Evolutionary conservation across 1,140 invertebrate genomes (phyloP).

Genomic region (Trichogramma pretiosum): DNA sequence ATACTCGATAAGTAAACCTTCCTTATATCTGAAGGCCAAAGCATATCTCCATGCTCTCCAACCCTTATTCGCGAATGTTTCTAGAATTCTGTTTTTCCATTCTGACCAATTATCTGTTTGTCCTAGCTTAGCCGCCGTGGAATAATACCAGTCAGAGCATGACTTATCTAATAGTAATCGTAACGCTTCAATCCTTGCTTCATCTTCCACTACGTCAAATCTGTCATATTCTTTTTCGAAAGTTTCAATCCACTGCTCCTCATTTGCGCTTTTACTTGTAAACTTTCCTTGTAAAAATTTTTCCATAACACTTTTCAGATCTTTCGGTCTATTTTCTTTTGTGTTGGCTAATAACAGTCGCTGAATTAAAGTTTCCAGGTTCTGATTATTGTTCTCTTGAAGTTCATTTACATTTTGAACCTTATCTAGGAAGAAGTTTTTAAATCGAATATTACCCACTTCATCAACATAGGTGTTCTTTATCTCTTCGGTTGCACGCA

Average conservation of each 20-base stretch:
- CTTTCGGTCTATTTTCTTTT: not conserved
- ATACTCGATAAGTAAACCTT: not conserved
- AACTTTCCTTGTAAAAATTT: slow-evolving; percentile 12
- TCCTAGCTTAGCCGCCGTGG: slow-evolving; percentile 6
- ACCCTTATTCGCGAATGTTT: slow-evolving; percentile 1
- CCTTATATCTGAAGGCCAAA: not conserved
- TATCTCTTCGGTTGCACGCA: too few species aligned
- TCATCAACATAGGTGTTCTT: too few species aligned
- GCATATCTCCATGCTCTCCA: not conserved
- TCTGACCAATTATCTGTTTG: not conserved
- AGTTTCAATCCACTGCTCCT: not conserved
- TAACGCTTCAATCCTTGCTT: slow-evolving; percentile 23
- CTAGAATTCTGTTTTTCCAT: slow-evolving; percentile 1
- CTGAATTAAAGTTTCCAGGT: too few species aligned
- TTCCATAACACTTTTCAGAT: slow-evolving; percentile 5
- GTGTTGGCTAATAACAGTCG: too few species aligned
- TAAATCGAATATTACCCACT: too few species aligned
- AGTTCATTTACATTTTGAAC: too few species aligned
- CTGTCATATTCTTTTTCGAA: slow-evolving; percentile 12
- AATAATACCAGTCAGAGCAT: slow-evolving; percentile 13
- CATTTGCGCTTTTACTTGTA: slow-evolving; percentile 3
- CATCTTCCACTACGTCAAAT: slow-evolving; percentile 22
- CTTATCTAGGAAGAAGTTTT: too few species aligned
- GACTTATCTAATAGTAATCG: slow-evolving; percentile 8
- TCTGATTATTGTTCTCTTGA: too few species aligned